Percentiles rank a stretch among this genome's conserved stretches.
Conservation (phyloP, 2,113 vertebrate species). For the Eolophus roseicapilla region DNA sequence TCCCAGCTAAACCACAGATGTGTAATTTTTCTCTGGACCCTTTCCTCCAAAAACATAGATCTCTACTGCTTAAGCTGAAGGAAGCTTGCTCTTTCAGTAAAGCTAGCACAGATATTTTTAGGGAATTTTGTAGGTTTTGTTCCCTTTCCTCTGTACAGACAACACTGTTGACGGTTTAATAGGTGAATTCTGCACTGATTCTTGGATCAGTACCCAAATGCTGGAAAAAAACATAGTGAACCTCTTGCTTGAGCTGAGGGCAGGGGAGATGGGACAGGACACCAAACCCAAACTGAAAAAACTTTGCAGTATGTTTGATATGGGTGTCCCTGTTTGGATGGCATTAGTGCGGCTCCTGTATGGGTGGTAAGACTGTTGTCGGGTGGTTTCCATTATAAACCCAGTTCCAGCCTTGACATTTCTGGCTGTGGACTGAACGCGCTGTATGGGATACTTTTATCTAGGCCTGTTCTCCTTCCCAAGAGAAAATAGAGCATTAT, state of each 20-base stretch:
- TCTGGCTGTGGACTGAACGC: not conserved
- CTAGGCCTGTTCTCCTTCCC: not conserved
- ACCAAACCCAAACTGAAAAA: not conserved
- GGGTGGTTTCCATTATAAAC: not conserved
- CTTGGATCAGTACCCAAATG: not conserved
- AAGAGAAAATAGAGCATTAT: not conserved
- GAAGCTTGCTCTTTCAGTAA: not conserved
- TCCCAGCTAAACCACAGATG: slow-evolving; percentile 57
- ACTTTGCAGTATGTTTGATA: not conserved
- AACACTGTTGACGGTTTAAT: not conserved
- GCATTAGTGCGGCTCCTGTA: not conserved
- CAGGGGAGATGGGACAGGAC: not conserved
- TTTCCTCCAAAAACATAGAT: slow-evolving; percentile 54
- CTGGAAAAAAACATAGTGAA: not conserved
- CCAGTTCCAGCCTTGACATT: not conserved
- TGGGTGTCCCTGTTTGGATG: not conserved
- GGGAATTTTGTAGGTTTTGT: not conserved
- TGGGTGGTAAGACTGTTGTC: not conserved
- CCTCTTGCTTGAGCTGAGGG: not conserved
- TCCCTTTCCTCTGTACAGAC: not conserved
- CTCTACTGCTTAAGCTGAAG: slow-evolving; percentile 42
- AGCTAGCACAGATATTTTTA: not conserved
- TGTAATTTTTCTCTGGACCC: slow-evolving; percentile 58
- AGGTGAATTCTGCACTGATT: not conserved
- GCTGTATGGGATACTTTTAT: not conserved